Conservation (phyloP, 2,888 invertebrate species). For the Galerucella pusilla region DNA sequence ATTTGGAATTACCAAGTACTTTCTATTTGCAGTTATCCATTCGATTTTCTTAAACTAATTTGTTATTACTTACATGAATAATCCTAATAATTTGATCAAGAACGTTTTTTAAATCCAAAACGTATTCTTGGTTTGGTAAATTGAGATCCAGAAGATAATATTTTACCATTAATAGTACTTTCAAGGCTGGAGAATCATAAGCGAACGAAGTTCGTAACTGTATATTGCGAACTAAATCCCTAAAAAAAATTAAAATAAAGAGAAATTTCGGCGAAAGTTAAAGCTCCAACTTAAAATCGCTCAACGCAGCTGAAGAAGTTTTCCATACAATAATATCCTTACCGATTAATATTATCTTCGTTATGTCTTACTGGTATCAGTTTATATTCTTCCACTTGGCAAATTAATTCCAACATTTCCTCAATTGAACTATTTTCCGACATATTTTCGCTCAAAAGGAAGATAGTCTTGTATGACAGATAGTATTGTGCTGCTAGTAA, state of each 20-base stretch:
- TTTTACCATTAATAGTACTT: conserved; percentile 92
- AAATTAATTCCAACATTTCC: conserved; percentile 81
- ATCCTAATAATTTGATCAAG: conserved; percentile 96
- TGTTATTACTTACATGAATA: conserved; percentile 74
- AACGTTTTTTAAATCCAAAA: conserved; percentile 96
- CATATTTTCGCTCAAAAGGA: conserved; percentile 80
- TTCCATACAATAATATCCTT: neutral
- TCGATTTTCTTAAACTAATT: neutral
- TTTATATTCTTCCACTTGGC: conserved; percentile 89
- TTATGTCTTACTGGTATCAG: conserved; percentile 98
- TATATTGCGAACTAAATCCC: conserved; percentile 85
- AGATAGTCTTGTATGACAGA: conserved; percentile 90
- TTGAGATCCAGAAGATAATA: conserved; percentile 88
- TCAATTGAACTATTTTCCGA: conserved; percentile 73
- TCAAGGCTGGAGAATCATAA: conserved; percentile 93
- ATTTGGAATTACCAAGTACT: too few relatives aligned
- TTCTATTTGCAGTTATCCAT: too few relatives aligned
- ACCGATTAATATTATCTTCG: conserved; percentile 94
- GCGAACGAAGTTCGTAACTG: conserved; percentile 76
- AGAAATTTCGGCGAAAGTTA: neutral
- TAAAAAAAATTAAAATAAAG: conserved; percentile 60
- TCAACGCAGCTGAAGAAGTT: too few relatives aligned
- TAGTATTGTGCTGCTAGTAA: conserved; percentile 97
- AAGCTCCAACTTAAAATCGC: too few relatives aligned
- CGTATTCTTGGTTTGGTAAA: conserved; percentile 92